Conservation (phyloP, 2,113 vertebrate genomes). For the Solea solea region DNA sequence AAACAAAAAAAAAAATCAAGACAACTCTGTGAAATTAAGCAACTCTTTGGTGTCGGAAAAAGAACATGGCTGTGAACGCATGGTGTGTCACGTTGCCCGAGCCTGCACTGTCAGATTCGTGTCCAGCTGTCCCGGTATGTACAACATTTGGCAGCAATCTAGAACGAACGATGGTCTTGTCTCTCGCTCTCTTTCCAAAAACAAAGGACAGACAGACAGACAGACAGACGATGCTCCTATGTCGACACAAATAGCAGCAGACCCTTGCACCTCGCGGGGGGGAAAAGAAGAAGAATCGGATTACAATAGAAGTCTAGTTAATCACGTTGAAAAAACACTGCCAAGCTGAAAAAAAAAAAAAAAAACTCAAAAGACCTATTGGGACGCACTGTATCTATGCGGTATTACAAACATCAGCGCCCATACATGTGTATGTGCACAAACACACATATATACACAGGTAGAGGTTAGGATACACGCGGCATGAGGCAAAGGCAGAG, state of each 20-base stretch:
- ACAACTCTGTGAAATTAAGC: conserved; percentile 72
- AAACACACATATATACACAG: conserved; percentile 62
- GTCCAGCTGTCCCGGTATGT: conserved; percentile 82
- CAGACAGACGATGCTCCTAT: conserved; percentile 76
- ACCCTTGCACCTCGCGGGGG: conserved; percentile 80
- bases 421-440: conserved; percentile 75
- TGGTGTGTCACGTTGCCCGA: conserved; percentile 49
- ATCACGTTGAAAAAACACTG: conserved; percentile 69
- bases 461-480: conserved; percentile 75
- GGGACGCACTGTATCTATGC: conserved; percentile 67
- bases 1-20: conserved; percentile 47
- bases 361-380: conserved; percentile 60
- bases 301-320: conserved; percentile 65
- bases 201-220: conserved; percentile 70
- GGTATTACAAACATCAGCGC: conserved; percentile 68
- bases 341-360: conserved; percentile 69
- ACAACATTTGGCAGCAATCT: conserved; percentile 86
- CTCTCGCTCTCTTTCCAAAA: conserved; percentile 68
- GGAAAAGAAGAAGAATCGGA: conserved; percentile 50
- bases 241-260: conserved; percentile 86
- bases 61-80: conserved; percentile 63
- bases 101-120: conserved; percentile 87
- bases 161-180: conserved; percentile 69
- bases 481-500: conserved; percentile 75
- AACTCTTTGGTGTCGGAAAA: conserved; percentile 79